A percentile compares a stretch with the other conserved stretches of the same genome.
phyloP scores from a whole-genome alignment of 2,888 invertebrate species.

The Ditula angustiorana region DNA sequence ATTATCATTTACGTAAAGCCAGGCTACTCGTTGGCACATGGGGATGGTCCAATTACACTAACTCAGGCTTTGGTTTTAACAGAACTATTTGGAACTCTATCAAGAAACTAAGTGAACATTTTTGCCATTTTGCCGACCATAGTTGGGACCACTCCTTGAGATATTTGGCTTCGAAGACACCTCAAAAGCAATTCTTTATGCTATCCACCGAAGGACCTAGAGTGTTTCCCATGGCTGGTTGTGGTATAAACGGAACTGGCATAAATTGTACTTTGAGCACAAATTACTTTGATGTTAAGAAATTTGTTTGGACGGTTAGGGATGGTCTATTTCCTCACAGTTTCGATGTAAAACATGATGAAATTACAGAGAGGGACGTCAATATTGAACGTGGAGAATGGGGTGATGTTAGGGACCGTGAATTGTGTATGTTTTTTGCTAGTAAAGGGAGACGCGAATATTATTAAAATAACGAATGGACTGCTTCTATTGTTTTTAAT shows the following conservation, averaged over 20 bases:
- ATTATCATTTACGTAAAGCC: slow-evolving; percentile 1
- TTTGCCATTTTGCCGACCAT: slow-evolving; percentile 17
- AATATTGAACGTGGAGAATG: slow-evolving; percentile 37
- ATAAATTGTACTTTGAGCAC: slow-evolving; percentile 6
- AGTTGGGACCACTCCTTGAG: slow-evolving; percentile 25
- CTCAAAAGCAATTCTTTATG: not conserved
- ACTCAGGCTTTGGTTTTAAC: slow-evolving; percentile 22
- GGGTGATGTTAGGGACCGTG: slow-evolving; percentile 44
- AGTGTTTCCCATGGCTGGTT: slow-evolving; percentile 65
- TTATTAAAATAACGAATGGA: slow-evolving; percentile 14
- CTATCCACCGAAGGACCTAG: slow-evolving; percentile 18
- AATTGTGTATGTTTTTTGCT: slow-evolving; percentile 44
- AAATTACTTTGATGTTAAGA: slow-evolving; percentile 7
- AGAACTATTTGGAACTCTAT: slow-evolving; percentile 20
- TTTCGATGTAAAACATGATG: slow-evolving; percentile 8
- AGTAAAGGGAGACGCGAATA: slow-evolving; percentile 31
- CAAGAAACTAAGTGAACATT: slow-evolving; percentile 4
- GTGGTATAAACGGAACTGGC: slow-evolving; percentile 7
- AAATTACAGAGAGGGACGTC: slow-evolving; percentile 14
- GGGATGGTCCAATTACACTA: slow-evolving; percentile 31
- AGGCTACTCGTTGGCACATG: slow-evolving; percentile 9
- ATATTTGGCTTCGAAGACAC: slow-evolving; percentile 18
- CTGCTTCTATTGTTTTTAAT: too few species aligned
- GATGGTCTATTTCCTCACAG: not conserved
- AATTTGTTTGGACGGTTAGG: slow-evolving; percentile 1